A percentile compares a stretch with the other conserved stretches of the same genome.
These are phyloP conservation scores for Nothoprocta pentlandii DNA, from an alignment of 2,113 vertebrate genomes.

Conservation along the genomic window DNA sequence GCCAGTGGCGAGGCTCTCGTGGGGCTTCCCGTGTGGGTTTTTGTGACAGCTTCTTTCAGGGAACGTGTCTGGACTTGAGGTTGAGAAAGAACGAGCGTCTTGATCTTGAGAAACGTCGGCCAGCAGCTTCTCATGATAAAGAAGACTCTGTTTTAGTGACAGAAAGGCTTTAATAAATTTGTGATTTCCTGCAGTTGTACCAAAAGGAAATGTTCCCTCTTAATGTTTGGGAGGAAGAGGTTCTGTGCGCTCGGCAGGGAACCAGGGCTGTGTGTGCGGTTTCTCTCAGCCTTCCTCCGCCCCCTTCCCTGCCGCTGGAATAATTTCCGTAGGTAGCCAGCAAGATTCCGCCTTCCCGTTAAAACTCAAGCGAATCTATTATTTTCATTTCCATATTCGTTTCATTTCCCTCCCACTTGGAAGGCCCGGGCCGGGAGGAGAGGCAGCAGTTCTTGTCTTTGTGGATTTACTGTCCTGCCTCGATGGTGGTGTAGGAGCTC, in stretches of 20 bases:
- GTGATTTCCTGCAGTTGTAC: slow-evolving; percentile 42
- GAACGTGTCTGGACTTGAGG: not conserved
- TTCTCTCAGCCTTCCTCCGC: not conserved
- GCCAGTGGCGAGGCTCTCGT: not conserved
- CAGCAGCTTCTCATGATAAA: not conserved
- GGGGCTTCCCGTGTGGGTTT: not conserved
- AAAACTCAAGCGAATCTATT: not conserved
- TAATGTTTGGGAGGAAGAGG: not conserved
- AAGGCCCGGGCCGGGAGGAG: not conserved
- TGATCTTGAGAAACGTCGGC: not conserved
- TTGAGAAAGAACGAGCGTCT: not conserved
- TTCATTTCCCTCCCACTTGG: not conserved
- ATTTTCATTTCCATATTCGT: not conserved
- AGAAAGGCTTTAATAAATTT: not conserved
- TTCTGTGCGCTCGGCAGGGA: not conserved
- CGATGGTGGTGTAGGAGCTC: not conserved
- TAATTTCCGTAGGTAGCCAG: not conserved
- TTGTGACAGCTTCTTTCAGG: not conserved
- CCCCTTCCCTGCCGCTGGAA: not conserved
- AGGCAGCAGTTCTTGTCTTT: not conserved
- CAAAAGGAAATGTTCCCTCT: slow-evolving; percentile 17
- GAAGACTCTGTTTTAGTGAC: not conserved
- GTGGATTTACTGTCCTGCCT: not conserved
- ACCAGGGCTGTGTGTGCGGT: not conserved
- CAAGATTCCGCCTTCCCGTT: not conserved